These are phyloP conservation scores for Fragariocoptes setiger DNA, from an alignment of 1,140 invertebrate species.

Conservation along the genomic window DNA sequence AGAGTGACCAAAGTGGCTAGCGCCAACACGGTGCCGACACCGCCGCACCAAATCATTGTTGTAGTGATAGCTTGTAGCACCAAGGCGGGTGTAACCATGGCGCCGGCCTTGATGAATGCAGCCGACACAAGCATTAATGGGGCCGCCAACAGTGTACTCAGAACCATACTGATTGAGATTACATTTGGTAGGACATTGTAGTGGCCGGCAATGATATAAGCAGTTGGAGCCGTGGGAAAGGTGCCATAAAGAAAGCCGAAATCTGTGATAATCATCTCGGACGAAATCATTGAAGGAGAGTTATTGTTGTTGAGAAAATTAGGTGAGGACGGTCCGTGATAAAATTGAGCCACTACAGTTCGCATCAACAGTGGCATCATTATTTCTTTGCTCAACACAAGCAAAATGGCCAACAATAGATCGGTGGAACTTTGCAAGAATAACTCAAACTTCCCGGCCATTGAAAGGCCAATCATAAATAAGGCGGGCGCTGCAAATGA, in stretches of 20 bases:
- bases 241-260: constrained; percentile 87
- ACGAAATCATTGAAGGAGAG: no score
- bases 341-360: constrained; percentile 34
- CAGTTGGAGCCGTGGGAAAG: constrained; percentile 67
- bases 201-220: constrained; percentile 66
- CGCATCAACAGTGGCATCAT: constrained; percentile 52
- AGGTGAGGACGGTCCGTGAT: constrained; percentile 1
- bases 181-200: constrained; percentile 20
- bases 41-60: no score
- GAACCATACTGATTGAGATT: constrained; percentile 62
- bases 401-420: constrained; percentile 47
- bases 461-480: constrained; percentile 56
- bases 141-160: constrained; percentile 65
- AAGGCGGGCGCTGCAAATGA: constrained; percentile 66
- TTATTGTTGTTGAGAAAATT: no score
- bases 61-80: no score
- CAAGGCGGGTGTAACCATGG: no score
- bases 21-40: no score
- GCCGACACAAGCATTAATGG: constrained; percentile 80
- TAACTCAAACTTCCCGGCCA: constrained; percentile 53
- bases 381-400: constrained; percentile 48
- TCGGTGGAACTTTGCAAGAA: constrained; percentile 36
- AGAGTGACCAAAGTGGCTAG: no score
- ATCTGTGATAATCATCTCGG: no score
- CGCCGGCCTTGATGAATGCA: no score